Conservation (phyloP, 1,140 invertebrate species). For the Bacillus rossius region DNA sequence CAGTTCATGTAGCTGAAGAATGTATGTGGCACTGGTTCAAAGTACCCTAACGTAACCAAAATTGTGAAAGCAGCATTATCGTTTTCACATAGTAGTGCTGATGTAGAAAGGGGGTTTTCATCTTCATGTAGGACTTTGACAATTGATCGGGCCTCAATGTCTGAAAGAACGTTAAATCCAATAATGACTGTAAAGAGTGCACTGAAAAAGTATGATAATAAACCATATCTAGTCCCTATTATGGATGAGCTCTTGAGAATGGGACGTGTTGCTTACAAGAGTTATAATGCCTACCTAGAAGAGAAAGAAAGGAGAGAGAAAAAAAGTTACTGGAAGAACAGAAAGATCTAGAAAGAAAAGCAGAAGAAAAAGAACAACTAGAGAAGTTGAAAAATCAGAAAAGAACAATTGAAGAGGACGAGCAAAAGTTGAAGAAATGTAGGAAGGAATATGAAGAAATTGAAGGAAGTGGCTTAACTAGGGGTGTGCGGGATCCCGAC, state of each 20-base stretch:
- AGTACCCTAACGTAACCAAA: slow-evolving; percentile 3
- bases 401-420: too few species aligned
- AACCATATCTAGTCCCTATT: neutral
- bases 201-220: neutral
- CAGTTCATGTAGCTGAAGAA: too few species aligned
- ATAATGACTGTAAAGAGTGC: neutral
- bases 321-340: neutral
- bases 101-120: slow-evolving; percentile 14
- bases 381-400: too few species aligned
- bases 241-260: neutral
- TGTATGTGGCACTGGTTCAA: neutral
- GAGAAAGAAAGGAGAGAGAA: neutral
- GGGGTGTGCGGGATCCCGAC: too few species aligned
- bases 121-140: neutral
- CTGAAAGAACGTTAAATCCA: slow-evolving; percentile 6
- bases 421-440: too few species aligned
- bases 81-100: slow-evolving; percentile 7
- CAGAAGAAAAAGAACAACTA: too few species aligned
- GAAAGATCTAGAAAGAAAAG: too few species aligned
- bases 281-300: neutral
- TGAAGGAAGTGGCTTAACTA: too few species aligned
- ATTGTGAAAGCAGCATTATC: slow-evolving; percentile 11
- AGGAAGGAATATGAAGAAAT: too few species aligned
- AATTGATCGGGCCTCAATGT: neutral
- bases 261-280: neutral